These are phyloP conservation scores for Lipophrys pholis DNA, from an alignment of 2,113 vertebrate species.

Conservation along the genomic window DNA sequence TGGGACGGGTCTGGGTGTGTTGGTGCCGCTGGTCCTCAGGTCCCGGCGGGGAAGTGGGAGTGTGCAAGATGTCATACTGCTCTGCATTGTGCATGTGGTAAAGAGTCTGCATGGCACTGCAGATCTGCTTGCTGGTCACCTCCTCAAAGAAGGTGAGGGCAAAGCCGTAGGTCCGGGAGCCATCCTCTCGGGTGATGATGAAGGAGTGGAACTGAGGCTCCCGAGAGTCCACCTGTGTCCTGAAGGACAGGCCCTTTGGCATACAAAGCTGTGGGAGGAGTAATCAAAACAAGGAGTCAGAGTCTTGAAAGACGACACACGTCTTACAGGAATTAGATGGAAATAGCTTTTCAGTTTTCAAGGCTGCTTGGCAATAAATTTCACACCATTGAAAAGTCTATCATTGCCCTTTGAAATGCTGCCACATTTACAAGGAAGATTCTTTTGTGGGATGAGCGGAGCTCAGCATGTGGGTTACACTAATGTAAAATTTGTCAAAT, in stretches of 20 bases:
- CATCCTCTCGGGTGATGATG: slow-evolving; percentile 98
- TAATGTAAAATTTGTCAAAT: too few relatives aligned
- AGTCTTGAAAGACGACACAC: background rate
- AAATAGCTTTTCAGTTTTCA: too few relatives aligned
- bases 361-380: too few relatives aligned
- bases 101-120: slow-evolving; percentile 98
- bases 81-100: slow-evolving; percentile 99
- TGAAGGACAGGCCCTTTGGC: slow-evolving; percentile 97
- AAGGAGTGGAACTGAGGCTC: slow-evolving; percentile 97
- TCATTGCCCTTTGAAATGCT: too few relatives aligned
- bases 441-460: too few relatives aligned
- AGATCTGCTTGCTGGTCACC: slow-evolving; percentile 99
- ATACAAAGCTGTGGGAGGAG: slow-evolving; percentile 92
- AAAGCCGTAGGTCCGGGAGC: slow-evolving; percentile 97
- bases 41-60: slow-evolving; percentile 74
- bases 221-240: slow-evolving; percentile 92
- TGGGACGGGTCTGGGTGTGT: slow-evolving; percentile 75
- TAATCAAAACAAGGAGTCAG: slow-evolving; percentile 27
- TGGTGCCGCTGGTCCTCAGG: slow-evolving; percentile 62
- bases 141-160: slow-evolving; percentile 98
- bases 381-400: too few relatives aligned
- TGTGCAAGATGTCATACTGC: slow-evolving; percentile 92
- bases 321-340: too few relatives aligned
- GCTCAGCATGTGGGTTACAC: too few relatives aligned
- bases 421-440: too few relatives aligned